A percentile compares a stretch with the other conserved stretches of the same genome.
Evolutionary conservation across 2,113 vertebrate genomes (phyloP).

Genomic region (Lophochroa leadbeateri): DNA sequence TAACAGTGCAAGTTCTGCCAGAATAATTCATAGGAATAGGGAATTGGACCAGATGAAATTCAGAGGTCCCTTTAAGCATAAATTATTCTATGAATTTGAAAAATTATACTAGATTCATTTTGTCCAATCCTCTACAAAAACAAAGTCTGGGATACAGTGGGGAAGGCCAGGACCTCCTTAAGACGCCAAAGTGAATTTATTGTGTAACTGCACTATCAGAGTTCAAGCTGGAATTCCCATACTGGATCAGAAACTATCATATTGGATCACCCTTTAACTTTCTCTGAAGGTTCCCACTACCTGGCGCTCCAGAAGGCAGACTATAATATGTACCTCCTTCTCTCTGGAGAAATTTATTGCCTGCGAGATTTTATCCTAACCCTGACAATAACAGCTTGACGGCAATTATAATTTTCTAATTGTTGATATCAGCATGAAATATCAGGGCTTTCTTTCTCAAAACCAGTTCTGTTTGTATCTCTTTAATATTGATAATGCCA

Average conservation of each 20-base stretch:
- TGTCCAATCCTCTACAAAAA: background rate
- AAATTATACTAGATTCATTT: background rate
- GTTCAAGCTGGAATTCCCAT: background rate
- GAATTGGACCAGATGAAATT: background rate
- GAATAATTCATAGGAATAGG: background rate
- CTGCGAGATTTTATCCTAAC: background rate
- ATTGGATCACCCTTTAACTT: background rate
- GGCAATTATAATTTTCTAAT: background rate
- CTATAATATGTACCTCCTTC: background rate
- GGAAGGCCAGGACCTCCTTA: background rate
- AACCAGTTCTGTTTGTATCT: background rate
- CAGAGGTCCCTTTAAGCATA: background rate
- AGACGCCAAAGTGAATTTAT: background rate
- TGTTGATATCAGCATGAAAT: background rate
- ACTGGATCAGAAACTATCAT: background rate
- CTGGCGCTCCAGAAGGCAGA: background rate
- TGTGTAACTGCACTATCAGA: background rate
- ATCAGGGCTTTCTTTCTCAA: background rate
- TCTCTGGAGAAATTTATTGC: background rate
- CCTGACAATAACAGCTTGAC: background rate
- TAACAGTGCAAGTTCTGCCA: background rate
- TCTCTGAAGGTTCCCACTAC: background rate
- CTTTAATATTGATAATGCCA: background rate
- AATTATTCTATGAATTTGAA: background rate
- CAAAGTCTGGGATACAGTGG: background rate